Conservation (phyloP, 2,888 invertebrate species). For the Spilarctia lutea region DNA sequence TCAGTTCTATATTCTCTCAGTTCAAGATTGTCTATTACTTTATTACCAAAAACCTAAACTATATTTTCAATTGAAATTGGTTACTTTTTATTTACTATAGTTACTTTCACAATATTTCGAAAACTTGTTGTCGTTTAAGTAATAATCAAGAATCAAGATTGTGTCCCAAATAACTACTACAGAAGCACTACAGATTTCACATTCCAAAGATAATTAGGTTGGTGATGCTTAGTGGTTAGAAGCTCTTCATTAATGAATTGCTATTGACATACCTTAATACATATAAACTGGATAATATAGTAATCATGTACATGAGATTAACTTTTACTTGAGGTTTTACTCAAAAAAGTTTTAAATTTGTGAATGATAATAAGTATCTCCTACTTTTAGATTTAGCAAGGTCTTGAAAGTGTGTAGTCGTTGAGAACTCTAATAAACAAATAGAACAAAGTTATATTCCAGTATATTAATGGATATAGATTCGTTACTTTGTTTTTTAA, state of each 20-base stretch:
- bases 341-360: not conserved
- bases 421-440: not conserved
- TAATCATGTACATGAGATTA: not conserved
- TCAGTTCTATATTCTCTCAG: not conserved
- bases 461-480: not conserved
- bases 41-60: not conserved
- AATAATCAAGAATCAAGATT: slow-evolving; percentile 19
- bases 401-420: not conserved
- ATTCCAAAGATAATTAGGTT: slow-evolving; percentile 28
- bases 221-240: slow-evolving; percentile 20
- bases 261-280: not conserved
- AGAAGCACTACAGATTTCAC: slow-evolving; percentile 16
- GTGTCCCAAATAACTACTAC: slow-evolving; percentile 27
- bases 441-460: not conserved
- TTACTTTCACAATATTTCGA: too few relatives aligned
- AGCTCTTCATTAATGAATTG: not conserved
- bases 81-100: too few relatives aligned
- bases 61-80: not conserved
- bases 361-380: not conserved
- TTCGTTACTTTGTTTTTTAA: not conserved
- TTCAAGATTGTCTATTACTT: not conserved
- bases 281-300: not conserved
- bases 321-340: not conserved
- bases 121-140: too few relatives aligned
- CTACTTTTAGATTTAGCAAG: too few relatives aligned